These are phyloP conservation scores for Hoplodrina blanda DNA, from an alignment of 2,888 invertebrate species.

Conservation along the genomic window DNA sequence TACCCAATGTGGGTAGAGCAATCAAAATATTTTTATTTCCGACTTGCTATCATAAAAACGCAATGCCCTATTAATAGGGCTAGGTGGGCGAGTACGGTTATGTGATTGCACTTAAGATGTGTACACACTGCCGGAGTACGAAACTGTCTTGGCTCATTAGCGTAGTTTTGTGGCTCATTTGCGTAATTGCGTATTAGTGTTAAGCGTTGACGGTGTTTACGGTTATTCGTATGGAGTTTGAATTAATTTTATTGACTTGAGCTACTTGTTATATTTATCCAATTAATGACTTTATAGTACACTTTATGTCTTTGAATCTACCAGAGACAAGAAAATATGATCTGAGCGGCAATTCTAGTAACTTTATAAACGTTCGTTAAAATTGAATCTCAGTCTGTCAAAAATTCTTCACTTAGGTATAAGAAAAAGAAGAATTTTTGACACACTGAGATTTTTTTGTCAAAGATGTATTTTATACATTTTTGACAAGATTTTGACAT, in stretches of 20 bases:
- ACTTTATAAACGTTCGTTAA: too few species aligned
- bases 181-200: slow-evolving; percentile 21
- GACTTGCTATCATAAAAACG: slow-evolving; percentile 61
- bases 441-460: too few species aligned
- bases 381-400: too few species aligned
- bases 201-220: slow-evolving; percentile 40
- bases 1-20: slow-evolving; percentile 56
- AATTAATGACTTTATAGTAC: too few species aligned
- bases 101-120: slow-evolving; percentile 26
- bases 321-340: too few species aligned
- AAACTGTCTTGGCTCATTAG: slow-evolving; percentile 21
- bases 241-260: slow-evolving; percentile 20
- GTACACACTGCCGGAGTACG: slow-evolving; percentile 28
- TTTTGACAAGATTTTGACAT: too few species aligned
- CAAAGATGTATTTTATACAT: too few species aligned
- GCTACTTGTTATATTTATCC: not conserved
- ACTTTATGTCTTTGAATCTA: too few species aligned
- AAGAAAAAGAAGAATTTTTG: too few species aligned
- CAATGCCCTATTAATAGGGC: slow-evolving; percentile 56
- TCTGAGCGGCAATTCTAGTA: too few species aligned
- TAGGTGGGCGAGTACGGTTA: slow-evolving; percentile 67
- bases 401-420: too few species aligned
- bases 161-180: slow-evolving; percentile 33
- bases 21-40: slow-evolving; percentile 66
- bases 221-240: not conserved